Evolutionary conservation across 1,140 invertebrate genomes (phyloP), one percentile per base, ranked within the genome.

Genomic region (Hypsibius dujardini): DNA sequence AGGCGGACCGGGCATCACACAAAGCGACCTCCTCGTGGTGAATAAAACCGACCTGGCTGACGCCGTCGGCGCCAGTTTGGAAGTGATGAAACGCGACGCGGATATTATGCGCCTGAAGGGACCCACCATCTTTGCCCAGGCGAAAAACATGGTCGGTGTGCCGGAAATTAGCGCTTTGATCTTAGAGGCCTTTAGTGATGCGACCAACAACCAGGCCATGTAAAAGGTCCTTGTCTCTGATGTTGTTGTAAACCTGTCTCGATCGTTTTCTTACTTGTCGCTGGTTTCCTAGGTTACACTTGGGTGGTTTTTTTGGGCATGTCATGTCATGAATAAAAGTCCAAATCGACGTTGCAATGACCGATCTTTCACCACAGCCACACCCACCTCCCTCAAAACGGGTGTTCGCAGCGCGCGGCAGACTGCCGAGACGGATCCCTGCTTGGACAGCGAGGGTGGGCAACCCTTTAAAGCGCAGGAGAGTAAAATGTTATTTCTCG

Each of bases 31-130:
- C 14, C 71, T 80, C n/a, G 77, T 80, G 2, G 77, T 80, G 59
- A 80, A 80, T 73, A 80, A 80, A 74, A 78, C 76, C 12, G 79
- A 80, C 73, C 75, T 80, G 1, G 79, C 79, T 2, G 74, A 76
- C 46, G 78, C 78, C 12, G 79, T 80, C 12, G 79, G 79, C 0
- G 79, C 79, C n/a, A 76, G 77, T 69, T 69, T 78, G 28, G 72
- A 77, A 72, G 78, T 80, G 47, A 80, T 80, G 79, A 72, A 74
- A 2, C 59, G 75, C 46, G 79, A 80, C 71, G 77, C 79, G 1
- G 71, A 70, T 2, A 59, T 77, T 40, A 80, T 80, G 79, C 70
- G 79, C 62, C 76, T 78, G 70, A 70, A 74, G 50, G 78, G 78
- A 46, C 79, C 79, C 12, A 79, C 77, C 0, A 60, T 80, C n/a